phyloP scores from a whole-genome alignment of 2,113 vertebrate species.

The Muscicapa adusta region DNA sequence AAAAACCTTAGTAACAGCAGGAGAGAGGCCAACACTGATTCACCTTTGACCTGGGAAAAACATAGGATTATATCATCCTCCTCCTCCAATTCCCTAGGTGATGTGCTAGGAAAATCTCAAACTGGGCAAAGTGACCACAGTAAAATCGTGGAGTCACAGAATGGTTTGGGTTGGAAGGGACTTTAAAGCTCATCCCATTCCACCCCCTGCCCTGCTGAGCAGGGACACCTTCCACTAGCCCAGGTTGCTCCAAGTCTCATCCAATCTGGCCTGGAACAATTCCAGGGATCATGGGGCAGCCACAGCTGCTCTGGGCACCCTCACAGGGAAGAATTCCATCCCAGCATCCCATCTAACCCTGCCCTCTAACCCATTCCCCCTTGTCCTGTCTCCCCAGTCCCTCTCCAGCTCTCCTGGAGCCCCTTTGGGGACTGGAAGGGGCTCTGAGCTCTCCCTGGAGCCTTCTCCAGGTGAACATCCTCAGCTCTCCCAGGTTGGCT shows the following conservation, averaged over 20 bases:
- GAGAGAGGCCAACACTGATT: neutral
- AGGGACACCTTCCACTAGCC: neutral
- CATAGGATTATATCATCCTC: neutral
- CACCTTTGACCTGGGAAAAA: neutral
- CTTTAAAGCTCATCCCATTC: rapidly evolving
- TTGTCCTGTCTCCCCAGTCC: neutral
- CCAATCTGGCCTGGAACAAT: neutral
- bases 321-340: neutral
- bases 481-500: neutral
- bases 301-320: neutral
- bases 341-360: neutral
- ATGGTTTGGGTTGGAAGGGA: neutral
- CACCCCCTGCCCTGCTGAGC: too few species aligned
- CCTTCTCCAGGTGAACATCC: neutral
- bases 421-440: neutral
- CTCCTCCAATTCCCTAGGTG: neutral
- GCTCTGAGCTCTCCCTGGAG: rapidly evolving
- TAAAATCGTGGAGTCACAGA: neutral
- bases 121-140: neutral
- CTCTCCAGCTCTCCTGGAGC: neutral
- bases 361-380: neutral
- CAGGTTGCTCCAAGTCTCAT: rapidly evolving
- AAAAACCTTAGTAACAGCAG: neutral
- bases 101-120: neutral
- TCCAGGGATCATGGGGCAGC: neutral